A percentile compares a stretch with the other conserved stretches of the same genome.
These are phyloP conservation scores for Standfussiana lucernea DNA, from an alignment of 2,888 invertebrate genomes.

Conservation along the genomic window DNA sequence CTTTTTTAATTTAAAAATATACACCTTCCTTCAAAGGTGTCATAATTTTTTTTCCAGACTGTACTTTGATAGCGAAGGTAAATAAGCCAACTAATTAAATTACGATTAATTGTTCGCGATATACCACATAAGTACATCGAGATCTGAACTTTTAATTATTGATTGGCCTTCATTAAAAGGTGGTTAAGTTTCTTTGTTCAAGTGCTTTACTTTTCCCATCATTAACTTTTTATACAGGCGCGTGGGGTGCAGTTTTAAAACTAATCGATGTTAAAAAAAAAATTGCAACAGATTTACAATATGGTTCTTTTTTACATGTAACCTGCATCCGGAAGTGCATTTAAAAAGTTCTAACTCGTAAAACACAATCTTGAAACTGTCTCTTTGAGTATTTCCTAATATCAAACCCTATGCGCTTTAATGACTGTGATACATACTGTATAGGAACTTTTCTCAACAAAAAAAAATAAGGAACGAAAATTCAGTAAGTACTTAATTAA, in stretches of 20 bases:
- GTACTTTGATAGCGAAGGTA: slow-evolving; percentile 35
- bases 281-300: background rate
- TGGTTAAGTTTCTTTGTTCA: slow-evolving; percentile 13
- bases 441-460: background rate
- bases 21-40: too few relatives aligned
- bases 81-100: slow-evolving; percentile 56
- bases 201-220: slow-evolving; percentile 4
- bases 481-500: background rate
- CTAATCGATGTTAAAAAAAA: background rate
- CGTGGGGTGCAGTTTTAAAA: background rate
- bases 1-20: background rate
- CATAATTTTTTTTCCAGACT: slow-evolving; percentile 1
- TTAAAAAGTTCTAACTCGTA: too few relatives aligned
- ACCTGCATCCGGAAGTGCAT: too few relatives aligned
- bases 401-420: too few relatives aligned
- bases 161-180: slow-evolving; percentile 19
- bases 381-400: too few relatives aligned
- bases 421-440: too few relatives aligned
- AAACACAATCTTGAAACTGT: too few relatives aligned
- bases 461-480: background rate
- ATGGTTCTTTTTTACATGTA: background rate
- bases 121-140: slow-evolving; percentile 21
- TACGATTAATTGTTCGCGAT: slow-evolving; percentile 51
- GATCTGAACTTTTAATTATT: slow-evolving; percentile 31
- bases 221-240: slow-evolving; percentile 1